phyloP scores from a whole-genome alignment of 1,140 invertebrate genomes.

The Panagrolaimus sp. region DNA sequence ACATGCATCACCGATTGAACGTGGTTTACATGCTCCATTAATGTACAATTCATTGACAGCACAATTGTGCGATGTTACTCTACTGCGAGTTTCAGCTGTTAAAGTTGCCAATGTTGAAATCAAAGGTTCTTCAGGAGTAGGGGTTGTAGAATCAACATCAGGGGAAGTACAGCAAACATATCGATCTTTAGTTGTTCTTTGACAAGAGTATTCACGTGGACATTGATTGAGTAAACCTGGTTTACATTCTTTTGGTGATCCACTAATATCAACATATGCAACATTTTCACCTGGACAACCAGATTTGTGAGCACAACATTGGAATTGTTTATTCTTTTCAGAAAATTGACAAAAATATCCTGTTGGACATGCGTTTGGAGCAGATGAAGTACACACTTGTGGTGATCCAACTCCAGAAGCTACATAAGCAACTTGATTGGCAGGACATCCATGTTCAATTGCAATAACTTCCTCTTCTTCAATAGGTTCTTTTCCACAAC shows the following conservation, averaged over 20 bases:
- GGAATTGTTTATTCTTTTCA: constrained; percentile 52
- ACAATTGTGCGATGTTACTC: constrained; percentile 3
- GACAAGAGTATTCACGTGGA: constrained; percentile 36
- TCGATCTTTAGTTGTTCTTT: constrained; percentile 20
- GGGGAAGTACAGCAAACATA: constrained; percentile 10
- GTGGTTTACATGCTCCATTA: constrained; percentile 31
- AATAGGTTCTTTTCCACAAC: constrained; percentile 50
- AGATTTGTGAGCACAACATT: constrained; percentile 53
- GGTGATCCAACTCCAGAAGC: constrained; percentile 22
- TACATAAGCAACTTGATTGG: constrained; percentile 44
- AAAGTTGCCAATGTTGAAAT: not conserved
- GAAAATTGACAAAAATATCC: constrained; percentile 57
- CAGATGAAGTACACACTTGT: constrained; percentile 49
- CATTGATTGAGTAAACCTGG: constrained; percentile 24
- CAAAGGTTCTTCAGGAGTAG: not conserved
- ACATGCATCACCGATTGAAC: constrained; percentile 36
- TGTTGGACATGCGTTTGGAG: constrained; percentile 40
- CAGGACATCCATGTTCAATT: constrained; percentile 39
- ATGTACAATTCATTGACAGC: not conserved
- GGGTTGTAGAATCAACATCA: constrained; percentile 5
- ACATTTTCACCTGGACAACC: constrained; percentile 45
- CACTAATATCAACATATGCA: constrained; percentile 40
- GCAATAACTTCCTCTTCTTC: constrained; percentile 42
- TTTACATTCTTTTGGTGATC: constrained; percentile 36
- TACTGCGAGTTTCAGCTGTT: constrained; percentile 20